Conservation (phyloP, 2,113 vertebrate species). For the Falcunculus frontatus region DNA sequence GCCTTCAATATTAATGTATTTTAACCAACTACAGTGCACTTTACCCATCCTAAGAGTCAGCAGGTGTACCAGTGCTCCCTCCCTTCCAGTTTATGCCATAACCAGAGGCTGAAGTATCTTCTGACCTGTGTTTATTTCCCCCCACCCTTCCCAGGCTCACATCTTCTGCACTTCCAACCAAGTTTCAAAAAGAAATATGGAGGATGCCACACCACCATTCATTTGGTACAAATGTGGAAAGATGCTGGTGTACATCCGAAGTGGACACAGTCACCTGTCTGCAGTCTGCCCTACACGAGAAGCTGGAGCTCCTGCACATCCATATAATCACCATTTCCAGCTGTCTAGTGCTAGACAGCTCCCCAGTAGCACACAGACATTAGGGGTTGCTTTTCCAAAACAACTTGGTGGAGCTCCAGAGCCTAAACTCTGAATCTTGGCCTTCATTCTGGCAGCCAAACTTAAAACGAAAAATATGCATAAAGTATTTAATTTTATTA, state of each 20-base stretch:
- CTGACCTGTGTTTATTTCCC: too few relatives aligned
- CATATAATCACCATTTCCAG: not conserved
- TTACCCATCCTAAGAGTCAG: not conserved
- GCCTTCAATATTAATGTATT: not conserved
- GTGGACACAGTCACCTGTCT: not conserved
- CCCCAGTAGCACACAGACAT: not conserved
- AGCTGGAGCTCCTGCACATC: not conserved
- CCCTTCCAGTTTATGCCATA: not conserved
- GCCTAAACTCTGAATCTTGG: not conserved
- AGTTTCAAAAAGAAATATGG: not conserved
- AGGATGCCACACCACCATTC: not conserved
- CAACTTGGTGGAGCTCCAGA: not conserved
- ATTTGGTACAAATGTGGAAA: fast-evolving
- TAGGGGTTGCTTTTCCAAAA: not conserved
- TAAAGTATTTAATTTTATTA: not conserved
- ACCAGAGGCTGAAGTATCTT: not conserved
- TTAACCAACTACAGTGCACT: not conserved
- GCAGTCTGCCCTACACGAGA: not conserved
- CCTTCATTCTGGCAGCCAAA: not conserved
- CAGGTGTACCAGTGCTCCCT: not conserved
- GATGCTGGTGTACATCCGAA: not conserved
- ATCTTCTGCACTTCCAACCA: not conserved
- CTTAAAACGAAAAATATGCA: not conserved
- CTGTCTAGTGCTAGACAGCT: not conserved
- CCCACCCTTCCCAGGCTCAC: not conserved